Conservation (phyloP, 2,888 invertebrate species). For the Pegoplata infirma region DNA sequence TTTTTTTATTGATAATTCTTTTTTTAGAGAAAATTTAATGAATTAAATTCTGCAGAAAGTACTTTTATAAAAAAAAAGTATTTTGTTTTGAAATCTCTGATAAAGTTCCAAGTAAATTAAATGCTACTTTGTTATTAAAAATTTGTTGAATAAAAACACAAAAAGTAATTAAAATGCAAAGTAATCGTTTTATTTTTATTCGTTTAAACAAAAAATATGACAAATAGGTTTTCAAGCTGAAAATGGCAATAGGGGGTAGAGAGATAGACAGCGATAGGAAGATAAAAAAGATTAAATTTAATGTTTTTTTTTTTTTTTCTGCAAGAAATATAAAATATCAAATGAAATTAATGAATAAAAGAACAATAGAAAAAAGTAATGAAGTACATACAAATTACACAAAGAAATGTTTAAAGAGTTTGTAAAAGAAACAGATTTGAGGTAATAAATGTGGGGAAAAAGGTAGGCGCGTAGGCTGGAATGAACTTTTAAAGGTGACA, state of each 20-base stretch:
- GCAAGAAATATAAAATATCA: conserved; percentile 3
- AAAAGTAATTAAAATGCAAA: conserved; percentile 38
- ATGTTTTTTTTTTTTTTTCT: conserved; percentile 6
- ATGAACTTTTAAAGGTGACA: conserved; percentile 5
- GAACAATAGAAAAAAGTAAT: background rate
- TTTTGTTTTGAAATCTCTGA: too few relatives aligned
- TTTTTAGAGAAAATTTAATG: too few relatives aligned
- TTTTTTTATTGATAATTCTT: too few relatives aligned
- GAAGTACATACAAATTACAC: background rate
- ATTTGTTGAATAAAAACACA: conserved; percentile 2
- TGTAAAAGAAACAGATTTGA: background rate
- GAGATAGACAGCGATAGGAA: background rate
- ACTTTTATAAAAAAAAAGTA: too few relatives aligned
- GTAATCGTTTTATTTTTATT: conserved; percentile 33
- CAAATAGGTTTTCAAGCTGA: conserved; percentile 56
- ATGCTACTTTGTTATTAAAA: too few relatives aligned
- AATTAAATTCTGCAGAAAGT: too few relatives aligned
- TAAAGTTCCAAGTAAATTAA: too few relatives aligned
- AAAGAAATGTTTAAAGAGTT: background rate
- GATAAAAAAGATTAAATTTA: background rate
- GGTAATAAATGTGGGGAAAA: background rate
- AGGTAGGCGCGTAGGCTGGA: conserved; percentile 11
- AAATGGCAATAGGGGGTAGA: conserved; percentile 43
- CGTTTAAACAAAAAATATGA: conserved; percentile 29
- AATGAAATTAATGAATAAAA: conserved; percentile 12